Conservation (phyloP, 2,888 invertebrate species). For the Melipona beecheii region DNA sequence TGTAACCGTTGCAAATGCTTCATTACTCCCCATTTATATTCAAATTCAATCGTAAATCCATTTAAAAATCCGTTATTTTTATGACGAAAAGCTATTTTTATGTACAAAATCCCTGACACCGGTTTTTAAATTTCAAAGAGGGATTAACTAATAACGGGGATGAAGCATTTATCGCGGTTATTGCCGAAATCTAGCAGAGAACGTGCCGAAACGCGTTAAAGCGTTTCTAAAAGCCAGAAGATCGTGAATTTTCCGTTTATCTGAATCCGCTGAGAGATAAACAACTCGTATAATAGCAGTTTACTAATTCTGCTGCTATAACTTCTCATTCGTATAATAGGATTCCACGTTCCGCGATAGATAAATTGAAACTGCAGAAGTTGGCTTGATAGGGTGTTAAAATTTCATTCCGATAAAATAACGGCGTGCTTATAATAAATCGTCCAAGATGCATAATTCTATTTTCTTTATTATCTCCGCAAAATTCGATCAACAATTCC, state of each 20-base stretch:
- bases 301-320: not conserved
- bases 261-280: not conserved
- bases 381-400: not conserved
- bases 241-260: not conserved
- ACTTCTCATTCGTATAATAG: conserved; percentile 12
- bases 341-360: not conserved
- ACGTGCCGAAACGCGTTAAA: not conserved
- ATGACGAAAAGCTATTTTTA: too few relatives aligned
- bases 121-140: too few relatives aligned
- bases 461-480: too few relatives aligned
- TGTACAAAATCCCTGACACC: not conserved
- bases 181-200: not conserved
- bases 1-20: not conserved
- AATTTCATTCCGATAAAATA: not conserved
- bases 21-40: not conserved
- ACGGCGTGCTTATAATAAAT: too few relatives aligned
- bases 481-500: too few relatives aligned
- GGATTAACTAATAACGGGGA: too few relatives aligned
- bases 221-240: not conserved
- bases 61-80: too few relatives aligned
- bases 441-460: too few relatives aligned
- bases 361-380: not conserved
- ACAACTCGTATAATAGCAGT: not conserved
- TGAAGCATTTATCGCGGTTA: not conserved
- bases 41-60: too few relatives aligned